Percentiles rank a stretch among this genome's conserved stretches.
These are phyloP conservation scores for Notodromas monacha DNA, from an alignment of 2,888 invertebrate genomes.

Conservation along the genomic window DNA sequence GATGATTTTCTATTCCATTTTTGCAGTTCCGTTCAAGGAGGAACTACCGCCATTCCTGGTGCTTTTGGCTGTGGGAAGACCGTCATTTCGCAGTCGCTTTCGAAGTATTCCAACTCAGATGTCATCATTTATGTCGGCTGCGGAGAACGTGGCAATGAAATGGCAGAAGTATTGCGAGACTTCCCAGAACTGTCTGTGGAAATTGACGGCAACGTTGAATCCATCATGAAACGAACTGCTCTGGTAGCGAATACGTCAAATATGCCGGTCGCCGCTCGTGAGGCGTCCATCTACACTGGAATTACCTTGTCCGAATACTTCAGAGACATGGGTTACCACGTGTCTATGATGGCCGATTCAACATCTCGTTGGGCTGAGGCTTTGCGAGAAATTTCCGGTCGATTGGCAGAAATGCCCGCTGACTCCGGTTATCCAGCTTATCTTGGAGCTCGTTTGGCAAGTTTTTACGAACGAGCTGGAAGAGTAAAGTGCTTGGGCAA, in stretches of 20 bases:
- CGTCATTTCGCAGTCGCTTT: slow-evolving; percentile 94
- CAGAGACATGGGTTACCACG: slow-evolving; percentile 86
- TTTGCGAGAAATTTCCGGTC: slow-evolving; percentile 91
- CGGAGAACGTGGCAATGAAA: slow-evolving; percentile 98
- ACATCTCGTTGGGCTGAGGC: slow-evolving; percentile 99
- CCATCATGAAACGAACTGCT: slow-evolving; percentile 98
- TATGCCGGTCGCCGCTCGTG: slow-evolving; percentile 99
- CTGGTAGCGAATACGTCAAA: slow-evolving; percentile 98
- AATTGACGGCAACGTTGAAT: slow-evolving; percentile 73
- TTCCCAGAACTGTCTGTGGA: slow-evolving; percentile 94
- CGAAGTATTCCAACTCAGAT: slow-evolving; percentile 98
- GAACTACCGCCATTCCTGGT: slow-evolving; percentile 93
- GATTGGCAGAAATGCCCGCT: slow-evolving; percentile 99
- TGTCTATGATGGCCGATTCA: slow-evolving; percentile 99
- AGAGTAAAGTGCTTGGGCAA: slow-evolving; percentile 86
- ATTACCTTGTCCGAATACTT: slow-evolving; percentile 99
- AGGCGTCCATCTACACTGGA: slow-evolving; percentile 96
- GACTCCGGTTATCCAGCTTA: slow-evolving; percentile 94
- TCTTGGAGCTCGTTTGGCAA: slow-evolving; percentile 82
- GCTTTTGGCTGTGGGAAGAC: slow-evolving; percentile 99
- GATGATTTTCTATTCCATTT: slow-evolving; percentile 20
- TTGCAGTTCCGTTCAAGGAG: slow-evolving; percentile 95
- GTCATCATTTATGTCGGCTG: slow-evolving; percentile 98
- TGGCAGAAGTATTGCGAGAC: slow-evolving; percentile 93
- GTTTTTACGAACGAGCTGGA: slow-evolving; percentile 97